Evolutionary conservation across 1,140 invertebrate genomes (phyloP), one percentile per base, ranked within the genome.

Genomic region (Homalodisca vitripennis): DNA sequence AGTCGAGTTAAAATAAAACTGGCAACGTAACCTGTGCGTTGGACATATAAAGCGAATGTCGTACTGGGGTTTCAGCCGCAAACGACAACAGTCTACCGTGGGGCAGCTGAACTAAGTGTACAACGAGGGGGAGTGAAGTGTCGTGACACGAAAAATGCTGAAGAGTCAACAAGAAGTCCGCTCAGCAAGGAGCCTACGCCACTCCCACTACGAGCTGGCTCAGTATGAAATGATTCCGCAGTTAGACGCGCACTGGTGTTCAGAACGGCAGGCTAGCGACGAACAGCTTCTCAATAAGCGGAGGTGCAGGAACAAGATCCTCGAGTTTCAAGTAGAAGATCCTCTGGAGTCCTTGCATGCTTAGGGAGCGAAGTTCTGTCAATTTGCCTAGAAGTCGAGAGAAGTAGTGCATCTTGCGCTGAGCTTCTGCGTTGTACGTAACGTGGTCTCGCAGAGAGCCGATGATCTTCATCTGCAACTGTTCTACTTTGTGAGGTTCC

Each of bases 321-420:
- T 97, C 93, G 31, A 97, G 81, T 79, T 97, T 97, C 65, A 97
- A 83, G 80, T 96, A 97, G 81, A 96, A 96, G 79, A 98, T 95
- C 74, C 94, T 84, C 81, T 97, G 94, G 41, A 97, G 86, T 24
- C 95, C 95, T 80, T 97, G 94, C 29, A 95, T 91, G 67, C 93
- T 95, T 3, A 98, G 84, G 55, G 93, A 94, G 60, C 95, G 85
- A 71, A 98, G 83, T 79, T 98, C 95, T 0, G 95, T 93, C 66
- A 98, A 84, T 80, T 95, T 96, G 30, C 92, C 92, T 31, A 98
- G 82, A 46, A 98, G 86, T 20, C 92, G 85, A 41, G 95, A 97
- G 84, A 98, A 94, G 81, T 97, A 97, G 74, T 97, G 92, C 26
- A 88, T 86, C 78, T 92, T 94, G 75, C 87, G 86, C 80, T 93